Evolutionary conservation across 2,113 vertebrate genomes (phyloP).

Genomic region (Charina bottae): DNA sequence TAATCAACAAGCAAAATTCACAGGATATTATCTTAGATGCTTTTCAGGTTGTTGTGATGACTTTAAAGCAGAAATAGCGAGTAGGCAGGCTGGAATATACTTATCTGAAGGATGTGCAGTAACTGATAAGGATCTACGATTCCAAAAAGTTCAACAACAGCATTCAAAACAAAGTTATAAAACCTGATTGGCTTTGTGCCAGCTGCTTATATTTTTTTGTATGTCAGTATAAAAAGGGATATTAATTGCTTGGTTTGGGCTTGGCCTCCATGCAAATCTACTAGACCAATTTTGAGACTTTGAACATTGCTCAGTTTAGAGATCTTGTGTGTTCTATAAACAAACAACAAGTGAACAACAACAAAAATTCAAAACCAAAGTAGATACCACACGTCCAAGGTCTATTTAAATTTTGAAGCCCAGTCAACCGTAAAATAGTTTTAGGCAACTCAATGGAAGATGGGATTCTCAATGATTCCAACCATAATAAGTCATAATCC

Average conservation of each 20-base stretch:
- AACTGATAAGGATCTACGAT: background rate
- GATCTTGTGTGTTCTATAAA: background rate
- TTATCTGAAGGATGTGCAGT: background rate
- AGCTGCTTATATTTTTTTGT: background rate
- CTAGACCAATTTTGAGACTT: background rate
- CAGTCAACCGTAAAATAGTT: background rate
- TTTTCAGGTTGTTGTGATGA: background rate
- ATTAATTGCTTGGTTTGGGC: background rate
- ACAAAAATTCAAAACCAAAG: background rate
- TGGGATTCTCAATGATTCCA: background rate
- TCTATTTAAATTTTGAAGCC: background rate
- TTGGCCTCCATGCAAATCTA: background rate
- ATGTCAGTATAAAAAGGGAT: background rate
- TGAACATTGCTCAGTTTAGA: background rate
- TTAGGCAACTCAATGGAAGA: background rate
- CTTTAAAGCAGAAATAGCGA: background rate
- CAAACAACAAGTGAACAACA: background rate
- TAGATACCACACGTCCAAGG: background rate
- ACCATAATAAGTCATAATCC: background rate
- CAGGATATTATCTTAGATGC: background rate
- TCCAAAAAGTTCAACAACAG: background rate
- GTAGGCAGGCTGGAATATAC: background rate
- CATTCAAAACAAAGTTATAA: background rate
- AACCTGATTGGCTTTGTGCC: background rate
- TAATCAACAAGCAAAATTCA: background rate